Conservation (phyloP, 1,140 invertebrate species). For the Apis cerana region DNA sequence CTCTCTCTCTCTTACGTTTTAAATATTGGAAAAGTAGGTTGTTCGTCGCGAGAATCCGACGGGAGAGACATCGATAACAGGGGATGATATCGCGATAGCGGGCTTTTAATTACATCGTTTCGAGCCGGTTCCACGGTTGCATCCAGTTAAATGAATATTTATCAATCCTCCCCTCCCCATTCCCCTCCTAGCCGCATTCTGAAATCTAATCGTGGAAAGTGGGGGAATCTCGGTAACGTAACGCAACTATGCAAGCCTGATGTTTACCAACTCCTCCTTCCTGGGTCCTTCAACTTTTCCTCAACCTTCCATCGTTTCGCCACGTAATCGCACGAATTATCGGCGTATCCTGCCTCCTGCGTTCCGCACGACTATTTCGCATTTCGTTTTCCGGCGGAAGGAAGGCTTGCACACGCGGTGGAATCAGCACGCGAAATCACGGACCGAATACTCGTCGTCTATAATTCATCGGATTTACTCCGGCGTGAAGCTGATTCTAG, state of each 20-base stretch:
- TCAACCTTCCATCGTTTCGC: slow-evolving; percentile 2
- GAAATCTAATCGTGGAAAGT: slow-evolving; percentile 20
- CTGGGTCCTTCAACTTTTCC: slow-evolving; percentile 42
- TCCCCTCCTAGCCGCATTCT: neutral
- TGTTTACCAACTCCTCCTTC: slow-evolving; percentile 38
- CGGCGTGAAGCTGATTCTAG: neutral
- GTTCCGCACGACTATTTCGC: slow-evolving; percentile 8
- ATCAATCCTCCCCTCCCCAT: slow-evolving; percentile 2
- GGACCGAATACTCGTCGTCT: neutral
- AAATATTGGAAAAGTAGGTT: neutral
- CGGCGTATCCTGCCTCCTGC: slow-evolving; percentile 9
- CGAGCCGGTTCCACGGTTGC: neutral
- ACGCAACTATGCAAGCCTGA: neutral
- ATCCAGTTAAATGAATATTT: slow-evolving; percentile 47
- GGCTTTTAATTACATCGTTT: slow-evolving; percentile 45
- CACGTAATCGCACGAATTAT: slow-evolving; percentile 60
- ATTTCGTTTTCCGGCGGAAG: neutral
- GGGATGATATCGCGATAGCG: neutral
- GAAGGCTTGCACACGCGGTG: neutral
- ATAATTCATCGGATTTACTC: slow-evolving; percentile 6
- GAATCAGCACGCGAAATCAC: slow-evolving; percentile 15
- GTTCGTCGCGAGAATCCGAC: neutral
- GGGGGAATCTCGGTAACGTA: neutral
- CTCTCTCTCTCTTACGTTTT: neutral
- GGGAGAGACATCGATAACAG: neutral